Evolutionary conservation across 2,797 vertebrate species (phyloP).

Genomic region (Pangasius djambal): DNA sequence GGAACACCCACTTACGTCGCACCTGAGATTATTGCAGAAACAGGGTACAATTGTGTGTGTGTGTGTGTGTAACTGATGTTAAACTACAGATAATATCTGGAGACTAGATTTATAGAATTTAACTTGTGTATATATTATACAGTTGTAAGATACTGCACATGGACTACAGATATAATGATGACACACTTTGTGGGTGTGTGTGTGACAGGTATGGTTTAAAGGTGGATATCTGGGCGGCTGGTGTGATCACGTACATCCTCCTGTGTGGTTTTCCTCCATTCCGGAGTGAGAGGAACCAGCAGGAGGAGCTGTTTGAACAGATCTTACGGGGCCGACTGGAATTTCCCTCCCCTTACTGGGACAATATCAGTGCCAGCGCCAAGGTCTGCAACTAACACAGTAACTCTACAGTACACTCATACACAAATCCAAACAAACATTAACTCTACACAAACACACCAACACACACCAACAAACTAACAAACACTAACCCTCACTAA

Average conservation of each 20-base stretch:
- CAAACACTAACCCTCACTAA: neutral
- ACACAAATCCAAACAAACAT: neutral
- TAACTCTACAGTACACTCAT: neutral
- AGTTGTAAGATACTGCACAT: neutral
- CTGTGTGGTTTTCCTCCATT: slow-evolving; percentile 97
- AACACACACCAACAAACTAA: neutral
- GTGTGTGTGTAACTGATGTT: neutral
- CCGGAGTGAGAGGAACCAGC: slow-evolving; percentile 94
- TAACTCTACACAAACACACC: neutral
- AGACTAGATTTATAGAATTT: neutral
- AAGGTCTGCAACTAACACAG: slow-evolving; percentile 78
- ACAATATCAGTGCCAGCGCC: slow-evolving; percentile 88
- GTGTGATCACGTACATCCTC: slow-evolving; percentile 95
- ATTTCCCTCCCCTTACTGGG: slow-evolving; percentile 97
- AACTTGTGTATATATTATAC: neutral
- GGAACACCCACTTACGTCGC: slow-evolving; percentile 97
- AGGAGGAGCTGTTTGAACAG: slow-evolving; percentile 98
- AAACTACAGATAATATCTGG: neutral
- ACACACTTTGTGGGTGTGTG: slow-evolving; percentile 16
- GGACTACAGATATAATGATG: neutral
- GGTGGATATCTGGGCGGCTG: slow-evolving; percentile 97
- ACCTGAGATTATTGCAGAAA: slow-evolving; percentile 96
- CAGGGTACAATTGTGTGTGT: slow-evolving; percentile 78
- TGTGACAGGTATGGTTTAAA: slow-evolving; percentile 89
- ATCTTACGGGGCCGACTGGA: slow-evolving; percentile 93